Evolutionary conservation across 2,888 invertebrate genomes (phyloP), one percentile per base, ranked within the genome.

Genomic region (Trissoscelio sp.): DNA sequence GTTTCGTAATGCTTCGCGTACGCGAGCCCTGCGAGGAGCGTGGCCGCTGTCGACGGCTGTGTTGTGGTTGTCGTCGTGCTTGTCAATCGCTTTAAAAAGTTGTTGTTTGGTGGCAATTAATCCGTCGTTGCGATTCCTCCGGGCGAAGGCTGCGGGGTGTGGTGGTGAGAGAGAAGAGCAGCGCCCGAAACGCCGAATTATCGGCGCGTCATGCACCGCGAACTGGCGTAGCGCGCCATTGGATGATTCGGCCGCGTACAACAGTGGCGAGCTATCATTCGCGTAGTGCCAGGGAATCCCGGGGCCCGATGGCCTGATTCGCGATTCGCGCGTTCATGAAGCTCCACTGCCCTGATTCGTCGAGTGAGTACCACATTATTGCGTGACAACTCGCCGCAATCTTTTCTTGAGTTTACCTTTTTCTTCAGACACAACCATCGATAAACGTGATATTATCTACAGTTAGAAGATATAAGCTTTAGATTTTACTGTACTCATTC

Each of bases 281-380:
- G 82, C 83, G 85, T 73, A 83, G 84, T 86, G 84, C 70, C 85
- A 84, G 85, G 85, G 64, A 57, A 67, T 60, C 84, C 80, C 82
- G 83, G 81, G 83, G 85, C 79, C 86, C 84, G 82, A 88, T 88
- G 88, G 84, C 86, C 86, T 86, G 87, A 88, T 81, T 85, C 84
- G 84, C 86, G 82, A 84, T 81, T 83, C 83, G 86, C 87, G 85
- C 86, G 87, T 89, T 88, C 88, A 91, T 91, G 91, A 90, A 88
- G 89, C 89, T 89, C 88, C 88, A 87, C 90, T 90, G 88, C 85
- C 89, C 88, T 88, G 89, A 88, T 87, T 90, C 88, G 87, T 90
- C 88, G 87, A 89, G 91, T 91, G 86, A 90, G 91, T 91, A 89
- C 39, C 64, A 28, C 37, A 16, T 48, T 53, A 4, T 24, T 58